Percentiles rank a stretch among this genome's conserved stretches.
Conservation (phyloP, 2,797 vertebrate genomes). For the Thamnophis elegans region DNA sequence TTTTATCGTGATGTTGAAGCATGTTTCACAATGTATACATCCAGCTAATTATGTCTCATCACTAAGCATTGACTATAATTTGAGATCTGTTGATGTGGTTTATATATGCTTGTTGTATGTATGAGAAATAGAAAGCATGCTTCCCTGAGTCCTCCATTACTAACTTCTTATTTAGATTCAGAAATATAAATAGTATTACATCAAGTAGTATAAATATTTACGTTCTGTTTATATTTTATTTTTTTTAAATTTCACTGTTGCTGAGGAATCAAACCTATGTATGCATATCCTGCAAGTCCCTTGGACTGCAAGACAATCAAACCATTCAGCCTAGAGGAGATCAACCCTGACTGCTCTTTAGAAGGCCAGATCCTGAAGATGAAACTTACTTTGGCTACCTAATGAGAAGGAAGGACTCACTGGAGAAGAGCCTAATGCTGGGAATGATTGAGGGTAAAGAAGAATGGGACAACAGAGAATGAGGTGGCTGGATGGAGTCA, state of each 20-base stretch:
- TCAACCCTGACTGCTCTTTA: too few relatives aligned
- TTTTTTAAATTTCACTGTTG: background rate
- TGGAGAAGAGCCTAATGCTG: too few relatives aligned
- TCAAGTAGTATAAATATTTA: background rate
- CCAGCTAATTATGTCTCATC: background rate
- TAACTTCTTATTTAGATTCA: background rate
- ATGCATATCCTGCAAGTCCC: background rate
- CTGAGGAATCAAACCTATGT: background rate
- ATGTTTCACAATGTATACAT: background rate
- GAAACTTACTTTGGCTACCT: too few relatives aligned
- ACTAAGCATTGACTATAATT: background rate
- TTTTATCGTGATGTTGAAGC: background rate
- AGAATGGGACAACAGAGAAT: too few relatives aligned
- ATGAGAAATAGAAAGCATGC: background rate
- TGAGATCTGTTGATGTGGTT: background rate
- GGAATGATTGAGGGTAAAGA: too few relatives aligned
- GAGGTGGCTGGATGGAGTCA: too few relatives aligned
- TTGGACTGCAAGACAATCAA: too few relatives aligned
- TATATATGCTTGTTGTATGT: background rate
- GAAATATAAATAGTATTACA: background rate
- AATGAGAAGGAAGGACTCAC: too few relatives aligned
- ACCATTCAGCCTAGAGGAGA: too few relatives aligned
- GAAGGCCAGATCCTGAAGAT: too few relatives aligned
- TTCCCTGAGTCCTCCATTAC: background rate
- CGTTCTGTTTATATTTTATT: background rate